Evolutionary conservation across 2,113 vertebrate genomes (phyloP).

Genomic region (Dasyurus viverrinus): DNA sequence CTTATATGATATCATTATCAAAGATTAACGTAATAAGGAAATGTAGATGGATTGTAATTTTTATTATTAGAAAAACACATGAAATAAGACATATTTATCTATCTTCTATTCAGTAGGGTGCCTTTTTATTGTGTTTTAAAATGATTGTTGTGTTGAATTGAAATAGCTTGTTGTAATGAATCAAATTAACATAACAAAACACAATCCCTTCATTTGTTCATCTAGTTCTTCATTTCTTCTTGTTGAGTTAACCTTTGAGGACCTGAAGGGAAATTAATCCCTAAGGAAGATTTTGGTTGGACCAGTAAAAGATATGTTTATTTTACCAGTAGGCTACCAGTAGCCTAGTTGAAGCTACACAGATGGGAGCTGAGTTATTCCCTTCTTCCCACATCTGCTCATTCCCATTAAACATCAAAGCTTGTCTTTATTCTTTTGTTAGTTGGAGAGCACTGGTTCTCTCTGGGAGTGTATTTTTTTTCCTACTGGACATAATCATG

Average conservation of each 20-base stretch:
- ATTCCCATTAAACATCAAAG: slow-evolving; percentile 14
- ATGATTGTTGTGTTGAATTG: neutral
- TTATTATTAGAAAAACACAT: neutral
- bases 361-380: neutral
- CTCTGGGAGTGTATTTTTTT: neutral
- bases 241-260: neutral
- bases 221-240: neutral
- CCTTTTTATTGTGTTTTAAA: neutral
- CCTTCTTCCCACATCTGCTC: neutral
- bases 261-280: neutral
- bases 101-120: neutral
- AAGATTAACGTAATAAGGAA: neutral
- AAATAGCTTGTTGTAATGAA: neutral
- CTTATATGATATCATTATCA: neutral
- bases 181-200: neutral
- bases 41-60: neutral
- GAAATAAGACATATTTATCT: neutral
- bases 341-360: neutral
- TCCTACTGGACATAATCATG: neutral
- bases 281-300: neutral
- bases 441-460: neutral
- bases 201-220: neutral
- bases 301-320: neutral
- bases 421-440: neutral
- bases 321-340: neutral